These are phyloP conservation scores for Theretra japonica DNA, from an alignment of 2,888 invertebrate genomes.

Conservation along the genomic window DNA sequence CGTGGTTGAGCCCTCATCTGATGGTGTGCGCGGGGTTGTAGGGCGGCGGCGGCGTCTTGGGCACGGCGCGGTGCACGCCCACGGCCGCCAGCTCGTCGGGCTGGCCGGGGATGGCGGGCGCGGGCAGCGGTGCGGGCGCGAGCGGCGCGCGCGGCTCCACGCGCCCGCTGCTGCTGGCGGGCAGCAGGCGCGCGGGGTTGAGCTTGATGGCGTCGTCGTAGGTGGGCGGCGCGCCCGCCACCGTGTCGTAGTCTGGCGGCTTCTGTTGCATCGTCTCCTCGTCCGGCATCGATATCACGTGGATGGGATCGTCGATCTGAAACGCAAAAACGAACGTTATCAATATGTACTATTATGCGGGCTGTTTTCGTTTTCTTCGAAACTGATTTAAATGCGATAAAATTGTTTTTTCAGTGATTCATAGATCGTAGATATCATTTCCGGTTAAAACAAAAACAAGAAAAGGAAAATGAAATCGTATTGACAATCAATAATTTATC, in stretches of 20 bases:
- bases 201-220: slow-evolving; percentile 90
- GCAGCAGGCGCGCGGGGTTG: slow-evolving; percentile 85
- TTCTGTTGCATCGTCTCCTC: slow-evolving; percentile 86
- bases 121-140: slow-evolving; percentile 43
- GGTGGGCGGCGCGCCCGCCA: slow-evolving; percentile 88
- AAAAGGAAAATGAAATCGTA: too few relatives aligned
- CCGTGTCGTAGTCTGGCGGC: slow-evolving; percentile 89
- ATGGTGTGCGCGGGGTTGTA: slow-evolving; percentile 79
- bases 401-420: too few relatives aligned
- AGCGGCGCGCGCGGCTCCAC: slow-evolving; percentile 42
- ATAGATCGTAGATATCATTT: too few relatives aligned
- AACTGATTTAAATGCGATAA: too few relatives aligned
- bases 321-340: slow-evolving; percentile 47
- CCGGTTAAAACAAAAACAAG: too few relatives aligned
- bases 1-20: slow-evolving; percentile 73
- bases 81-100: slow-evolving; percentile 46
- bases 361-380: too few relatives aligned
- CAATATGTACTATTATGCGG: background rate
- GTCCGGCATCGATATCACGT: slow-evolving; percentile 86
- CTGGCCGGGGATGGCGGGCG: slow-evolving; percentile 55
- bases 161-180: slow-evolving; percentile 65
- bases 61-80: slow-evolving; percentile 71
- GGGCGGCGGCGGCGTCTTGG: slow-evolving; percentile 81
- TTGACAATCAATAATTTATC: too few relatives aligned
- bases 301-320: slow-evolving; percentile 87